Percentiles rank a stretch among this genome's conserved stretches.
Conservation (phyloP, 1,140 invertebrate species). For the Oedothorax gibbosus region DNA sequence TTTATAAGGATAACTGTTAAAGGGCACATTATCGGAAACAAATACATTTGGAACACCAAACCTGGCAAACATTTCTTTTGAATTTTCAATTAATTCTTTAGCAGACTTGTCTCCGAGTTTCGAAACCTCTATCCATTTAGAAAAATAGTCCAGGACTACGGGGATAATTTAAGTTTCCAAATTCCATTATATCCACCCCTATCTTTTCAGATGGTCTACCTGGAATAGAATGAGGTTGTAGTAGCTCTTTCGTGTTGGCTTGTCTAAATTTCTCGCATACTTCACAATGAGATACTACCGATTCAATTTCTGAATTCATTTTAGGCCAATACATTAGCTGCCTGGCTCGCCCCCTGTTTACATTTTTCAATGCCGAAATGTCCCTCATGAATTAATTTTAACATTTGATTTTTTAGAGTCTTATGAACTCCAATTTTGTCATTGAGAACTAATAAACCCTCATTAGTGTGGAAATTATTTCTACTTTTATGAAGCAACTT, state of each 20-base stretch:
- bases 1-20: too few species aligned
- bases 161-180: too few species aligned
- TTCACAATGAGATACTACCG: neutral
- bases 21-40: too few species aligned
- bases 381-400: constrained; percentile 67
- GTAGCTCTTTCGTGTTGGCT: neutral
- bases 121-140: neutral
- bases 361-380: constrained; percentile 62
- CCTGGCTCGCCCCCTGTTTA: neutral
- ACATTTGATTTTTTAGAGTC: constrained; percentile 63
- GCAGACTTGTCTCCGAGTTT: neutral
- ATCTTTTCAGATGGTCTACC: neutral
- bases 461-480: constrained; percentile 62
- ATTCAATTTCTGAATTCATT: neutral
- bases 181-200: too few species aligned
- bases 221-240: neutral
- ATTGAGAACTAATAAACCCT: constrained; percentile 65
- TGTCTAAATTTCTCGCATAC: neutral
- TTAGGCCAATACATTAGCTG: neutral
- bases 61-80: neutral
- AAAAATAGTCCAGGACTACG: neutral
- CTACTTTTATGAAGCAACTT: constrained; percentile 46
- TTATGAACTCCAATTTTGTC: constrained; percentile 65
- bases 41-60: neutral
- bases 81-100: neutral